A percentile compares a stretch with the other conserved stretches of the same genome.
These are phyloP conservation scores for Thamnophis elegans DNA, from an alignment of 2,797 vertebrate species.

Conservation along the genomic window DNA sequence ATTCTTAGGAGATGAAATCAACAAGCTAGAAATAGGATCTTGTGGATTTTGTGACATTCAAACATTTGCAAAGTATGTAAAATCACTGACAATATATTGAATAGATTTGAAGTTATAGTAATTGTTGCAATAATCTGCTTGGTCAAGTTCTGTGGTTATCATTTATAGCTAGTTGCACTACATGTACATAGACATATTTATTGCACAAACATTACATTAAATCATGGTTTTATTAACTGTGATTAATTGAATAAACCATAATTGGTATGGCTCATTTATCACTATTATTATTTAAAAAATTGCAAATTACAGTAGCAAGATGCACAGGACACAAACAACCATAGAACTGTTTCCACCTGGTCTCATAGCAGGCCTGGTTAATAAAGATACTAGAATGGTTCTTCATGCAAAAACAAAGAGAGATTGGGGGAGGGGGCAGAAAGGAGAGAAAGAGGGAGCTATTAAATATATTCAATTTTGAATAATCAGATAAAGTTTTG, in stretches of 20 bases:
- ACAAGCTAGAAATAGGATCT: background rate
- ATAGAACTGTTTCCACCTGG: background rate
- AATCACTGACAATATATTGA: background rate
- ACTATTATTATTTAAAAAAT: background rate
- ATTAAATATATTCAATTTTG: background rate
- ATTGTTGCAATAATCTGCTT: background rate
- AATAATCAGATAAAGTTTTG: background rate
- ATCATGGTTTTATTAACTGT: background rate
- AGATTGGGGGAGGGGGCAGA: accelerated
- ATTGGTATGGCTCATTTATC: background rate
- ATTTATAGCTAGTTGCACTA: background rate
- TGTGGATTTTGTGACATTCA: background rate
- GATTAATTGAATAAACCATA: background rate
- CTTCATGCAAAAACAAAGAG: background rate
- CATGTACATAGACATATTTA: background rate
- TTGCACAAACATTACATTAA: background rate
- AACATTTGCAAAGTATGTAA: background rate
- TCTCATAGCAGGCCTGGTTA: background rate
- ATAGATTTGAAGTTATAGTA: background rate
- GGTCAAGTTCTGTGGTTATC: background rate
- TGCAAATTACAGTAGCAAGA: background rate
- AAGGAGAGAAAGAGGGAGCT: background rate
- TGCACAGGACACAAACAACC: background rate
- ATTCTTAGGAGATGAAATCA: background rate
- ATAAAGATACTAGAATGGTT: background rate